phyloP scores from a whole-genome alignment of 2,113 vertebrate species.

The Dicentrarchus labrax region DNA sequence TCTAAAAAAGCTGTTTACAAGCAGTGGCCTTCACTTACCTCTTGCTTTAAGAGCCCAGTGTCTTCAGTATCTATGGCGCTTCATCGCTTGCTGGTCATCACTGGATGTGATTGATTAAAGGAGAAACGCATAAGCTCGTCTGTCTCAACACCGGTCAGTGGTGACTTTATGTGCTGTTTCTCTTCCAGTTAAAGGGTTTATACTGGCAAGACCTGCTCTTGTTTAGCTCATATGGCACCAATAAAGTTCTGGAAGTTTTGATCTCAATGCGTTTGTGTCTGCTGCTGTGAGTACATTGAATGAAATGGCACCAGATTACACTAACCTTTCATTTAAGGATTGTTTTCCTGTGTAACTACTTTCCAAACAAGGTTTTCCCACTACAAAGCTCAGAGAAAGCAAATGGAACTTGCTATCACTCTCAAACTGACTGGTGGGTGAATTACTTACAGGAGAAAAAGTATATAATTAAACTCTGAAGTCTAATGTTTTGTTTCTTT shows the following conservation, averaged over 20 bases:
- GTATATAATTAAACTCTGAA: too few relatives aligned
- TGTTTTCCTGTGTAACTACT: background rate
- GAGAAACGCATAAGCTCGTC: conserved; percentile 33
- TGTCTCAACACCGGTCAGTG: conserved; percentile 22
- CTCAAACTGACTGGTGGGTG: too few relatives aligned
- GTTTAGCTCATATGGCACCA: conserved; percentile 69
- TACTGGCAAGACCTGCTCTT: conserved; percentile 60
- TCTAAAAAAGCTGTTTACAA: conserved; percentile 60
- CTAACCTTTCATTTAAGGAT: background rate
- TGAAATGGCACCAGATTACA: background rate
- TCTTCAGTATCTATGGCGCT: conserved; percentile 55
- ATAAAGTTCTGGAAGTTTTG: conserved; percentile 84
- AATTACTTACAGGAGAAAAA: too few relatives aligned
- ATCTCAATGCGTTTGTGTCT: conserved; percentile 54
- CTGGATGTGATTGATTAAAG: conserved; percentile 42
- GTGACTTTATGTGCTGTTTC: conserved; percentile 64
- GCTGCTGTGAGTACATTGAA: conserved; percentile 3
- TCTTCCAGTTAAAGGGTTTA: conserved; percentile 69
- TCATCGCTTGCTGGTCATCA: conserved; percentile 52
- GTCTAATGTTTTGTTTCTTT: background rate
- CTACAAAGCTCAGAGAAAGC: background rate
- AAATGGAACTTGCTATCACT: too few relatives aligned
- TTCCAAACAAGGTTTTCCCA: background rate
- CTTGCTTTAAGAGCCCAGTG: conserved; percentile 58
- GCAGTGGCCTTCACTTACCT: conserved; percentile 75